Conservation (phyloP, 2,113 vertebrate species). For the Hippocampus zosterae region DNA sequence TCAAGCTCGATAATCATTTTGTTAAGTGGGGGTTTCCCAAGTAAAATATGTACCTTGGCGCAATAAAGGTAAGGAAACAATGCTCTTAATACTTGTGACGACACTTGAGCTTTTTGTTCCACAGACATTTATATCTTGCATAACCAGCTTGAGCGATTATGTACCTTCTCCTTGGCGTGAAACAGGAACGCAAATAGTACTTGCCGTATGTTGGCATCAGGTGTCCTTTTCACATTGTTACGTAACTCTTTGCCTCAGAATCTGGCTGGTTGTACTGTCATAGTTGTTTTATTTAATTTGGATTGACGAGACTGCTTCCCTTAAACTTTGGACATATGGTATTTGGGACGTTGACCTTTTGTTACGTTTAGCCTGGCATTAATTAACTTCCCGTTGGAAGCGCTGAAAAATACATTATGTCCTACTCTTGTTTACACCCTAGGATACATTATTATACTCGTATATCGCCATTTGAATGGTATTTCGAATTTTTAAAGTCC, state of each 20-base stretch:
- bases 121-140: constrained; percentile 14
- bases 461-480: background rate
- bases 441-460: background rate
- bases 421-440: background rate
- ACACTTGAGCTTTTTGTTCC: background rate
- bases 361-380: background rate
- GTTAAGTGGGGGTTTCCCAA: too few species aligned
- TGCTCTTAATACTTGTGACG: background rate
- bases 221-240: constrained; percentile 41
- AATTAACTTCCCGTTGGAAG: background rate
- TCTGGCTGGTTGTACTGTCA: background rate
- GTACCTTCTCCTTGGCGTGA: constrained; percentile 16
- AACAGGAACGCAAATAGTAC: constrained; percentile 19
- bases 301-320: background rate
- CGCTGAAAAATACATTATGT: background rate
- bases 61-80: background rate
- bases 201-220: background rate
- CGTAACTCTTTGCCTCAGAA: constrained; percentile 19
- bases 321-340: background rate
- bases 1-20: too few species aligned
- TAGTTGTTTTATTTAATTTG: constrained; percentile 9
- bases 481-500: background rate
- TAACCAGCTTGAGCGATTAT: constrained; percentile 22
- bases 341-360: background rate
- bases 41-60: background rate